A percentile compares a stretch with the other conserved stretches of the same genome.
Evolutionary conservation across 2,888 invertebrate species (phyloP).

Genomic region (Bibio marci): DNA sequence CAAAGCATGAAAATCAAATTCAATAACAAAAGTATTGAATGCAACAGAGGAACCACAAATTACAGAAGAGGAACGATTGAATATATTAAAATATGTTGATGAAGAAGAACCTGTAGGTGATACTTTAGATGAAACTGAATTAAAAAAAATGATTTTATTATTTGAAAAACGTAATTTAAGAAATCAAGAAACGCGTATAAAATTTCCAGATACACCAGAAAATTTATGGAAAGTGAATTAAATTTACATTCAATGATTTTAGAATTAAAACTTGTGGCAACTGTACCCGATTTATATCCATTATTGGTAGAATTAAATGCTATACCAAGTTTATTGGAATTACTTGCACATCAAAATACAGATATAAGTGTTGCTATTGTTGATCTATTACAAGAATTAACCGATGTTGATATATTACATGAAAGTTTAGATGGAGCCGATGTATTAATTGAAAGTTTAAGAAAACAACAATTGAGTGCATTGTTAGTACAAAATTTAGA

Average conservation of each 20-base stretch:
- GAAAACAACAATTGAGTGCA: slow-evolving; percentile 81
- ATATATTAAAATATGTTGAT: slow-evolving; percentile 69
- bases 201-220: slow-evolving; percentile 91
- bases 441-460: slow-evolving; percentile 67
- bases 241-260: slow-evolving; percentile 80
- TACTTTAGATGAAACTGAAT: slow-evolving; percentile 66
- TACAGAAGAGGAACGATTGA: slow-evolving; percentile 56
- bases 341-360: slow-evolving; percentile 91
- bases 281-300: slow-evolving; percentile 89
- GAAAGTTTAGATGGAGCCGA: slow-evolving; percentile 87
- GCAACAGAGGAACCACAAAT: slow-evolving; percentile 43
- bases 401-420: slow-evolving; percentile 89
- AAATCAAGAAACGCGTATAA: slow-evolving; percentile 96
- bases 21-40: slow-evolving; percentile 19
- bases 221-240: slow-evolving; percentile 96
- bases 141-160: slow-evolving; percentile 75
- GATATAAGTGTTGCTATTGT: slow-evolving; percentile 36
- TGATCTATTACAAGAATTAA: slow-evolving; percentile 62
- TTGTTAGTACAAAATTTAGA: slow-evolving; percentile 85
- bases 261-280: slow-evolving; percentile 81
- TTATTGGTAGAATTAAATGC: slow-evolving; percentile 77
- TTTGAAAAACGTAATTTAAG: slow-evolving; percentile 89
- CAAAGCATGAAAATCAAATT: slow-evolving; percentile 29
- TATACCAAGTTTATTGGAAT: slow-evolving; percentile 76
- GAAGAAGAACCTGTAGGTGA: slow-evolving; percentile 71